Evolutionary conservation across 1,140 invertebrate species (phyloP).

Genomic region (Acromyrmex charruanus): DNA sequence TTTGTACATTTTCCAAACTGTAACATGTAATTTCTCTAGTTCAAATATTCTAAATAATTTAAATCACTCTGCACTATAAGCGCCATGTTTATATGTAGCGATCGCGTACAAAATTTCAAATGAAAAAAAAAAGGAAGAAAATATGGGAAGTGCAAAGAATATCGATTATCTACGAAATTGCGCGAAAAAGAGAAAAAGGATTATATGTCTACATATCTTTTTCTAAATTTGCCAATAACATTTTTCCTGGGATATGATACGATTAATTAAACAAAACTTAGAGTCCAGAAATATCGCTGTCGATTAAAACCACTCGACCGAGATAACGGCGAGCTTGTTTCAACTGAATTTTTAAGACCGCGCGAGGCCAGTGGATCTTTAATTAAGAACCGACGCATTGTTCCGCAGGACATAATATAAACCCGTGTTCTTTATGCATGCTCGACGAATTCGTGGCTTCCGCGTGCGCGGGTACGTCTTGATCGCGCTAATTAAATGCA

Average conservation of each 20-base stretch:
- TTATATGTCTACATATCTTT: background rate
- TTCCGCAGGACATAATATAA: slow-evolving; percentile 17
- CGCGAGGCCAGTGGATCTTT: slow-evolving; percentile 1
- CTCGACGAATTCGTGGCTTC: slow-evolving; percentile 21
- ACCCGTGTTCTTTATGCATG: slow-evolving; percentile 29
- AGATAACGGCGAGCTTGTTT: slow-evolving; percentile 17
- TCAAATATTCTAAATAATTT: background rate
- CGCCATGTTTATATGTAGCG: background rate
- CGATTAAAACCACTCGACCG: slow-evolving; percentile 11
- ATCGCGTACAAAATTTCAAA: background rate
- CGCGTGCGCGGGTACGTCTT: background rate
- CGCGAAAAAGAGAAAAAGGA: background rate
- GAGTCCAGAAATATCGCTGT: background rate
- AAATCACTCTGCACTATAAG: background rate
- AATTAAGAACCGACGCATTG: slow-evolving; percentile 37
- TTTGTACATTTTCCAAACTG: background rate
- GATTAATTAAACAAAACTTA: background rate
- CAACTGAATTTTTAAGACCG: slow-evolving; percentile 37
- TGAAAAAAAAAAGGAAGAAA: background rate
- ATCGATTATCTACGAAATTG: background rate
- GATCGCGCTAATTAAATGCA: slow-evolving; percentile 30
- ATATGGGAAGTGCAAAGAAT: background rate
- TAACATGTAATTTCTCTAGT: background rate
- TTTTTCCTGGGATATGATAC: background rate
- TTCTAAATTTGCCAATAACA: background rate